Conservation (phyloP, 2,888 invertebrate species). For the Eremobia ochroleuca region DNA sequence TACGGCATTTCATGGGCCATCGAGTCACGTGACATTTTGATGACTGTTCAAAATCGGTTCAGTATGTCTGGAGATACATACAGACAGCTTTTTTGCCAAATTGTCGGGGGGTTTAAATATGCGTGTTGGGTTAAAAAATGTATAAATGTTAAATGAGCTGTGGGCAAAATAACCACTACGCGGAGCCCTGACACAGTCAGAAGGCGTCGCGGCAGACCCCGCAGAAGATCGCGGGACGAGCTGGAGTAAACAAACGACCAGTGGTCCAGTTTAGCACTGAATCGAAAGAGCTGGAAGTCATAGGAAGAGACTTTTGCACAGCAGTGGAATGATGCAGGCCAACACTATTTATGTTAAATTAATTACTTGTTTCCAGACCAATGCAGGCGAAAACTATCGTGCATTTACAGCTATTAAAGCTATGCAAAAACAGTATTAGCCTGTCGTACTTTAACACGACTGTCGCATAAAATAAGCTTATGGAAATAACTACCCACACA, state of each 20-base stretch:
- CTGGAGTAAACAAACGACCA: neutral
- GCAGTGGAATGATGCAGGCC: neutral
- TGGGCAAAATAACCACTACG: neutral
- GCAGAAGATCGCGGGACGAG: neutral
- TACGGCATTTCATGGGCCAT: constrained; percentile 21
- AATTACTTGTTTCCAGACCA: constrained; percentile 30
- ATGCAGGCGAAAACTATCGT: constrained; percentile 16
- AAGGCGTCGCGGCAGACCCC: neutral
- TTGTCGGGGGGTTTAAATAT: neutral
- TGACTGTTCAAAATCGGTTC: neutral
- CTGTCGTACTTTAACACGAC: neutral
- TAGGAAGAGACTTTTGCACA: too few relatives aligned
- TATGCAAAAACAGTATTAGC: neutral
- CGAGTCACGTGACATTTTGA: constrained; percentile 13
- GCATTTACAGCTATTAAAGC: constrained; percentile 17
- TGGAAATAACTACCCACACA: neutral
- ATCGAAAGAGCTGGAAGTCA: neutral
- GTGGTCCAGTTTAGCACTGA: neutral
- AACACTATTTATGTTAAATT: neutral
- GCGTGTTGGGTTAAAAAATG: neutral
- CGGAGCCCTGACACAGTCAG: neutral
- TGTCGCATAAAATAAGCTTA: constrained; percentile 18
- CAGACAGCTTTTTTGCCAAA: neutral
- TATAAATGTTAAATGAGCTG: neutral
- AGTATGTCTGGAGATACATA: neutral